These are phyloP conservation scores for Apis florea DNA, from an alignment of 1,140 invertebrate species.

Conservation along the genomic window DNA sequence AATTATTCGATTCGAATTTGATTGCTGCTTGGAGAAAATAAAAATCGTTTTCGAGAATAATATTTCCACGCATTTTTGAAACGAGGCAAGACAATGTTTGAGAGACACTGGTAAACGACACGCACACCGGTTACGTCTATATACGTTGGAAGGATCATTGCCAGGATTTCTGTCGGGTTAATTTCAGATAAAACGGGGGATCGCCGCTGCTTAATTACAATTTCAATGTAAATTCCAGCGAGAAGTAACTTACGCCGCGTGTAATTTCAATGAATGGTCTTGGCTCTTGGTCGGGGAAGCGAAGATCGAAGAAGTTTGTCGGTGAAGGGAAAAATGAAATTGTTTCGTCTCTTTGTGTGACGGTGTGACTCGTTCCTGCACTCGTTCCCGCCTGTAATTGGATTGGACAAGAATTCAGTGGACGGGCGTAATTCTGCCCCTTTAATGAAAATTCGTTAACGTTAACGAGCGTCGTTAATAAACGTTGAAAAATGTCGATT, in stretches of 20 bases:
- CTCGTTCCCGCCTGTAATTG: conserved; percentile 28
- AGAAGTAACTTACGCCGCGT: conserved; percentile 50
- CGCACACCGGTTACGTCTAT: conserved; percentile 37
- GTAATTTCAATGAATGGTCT: conserved; percentile 50
- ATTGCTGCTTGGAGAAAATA: too few relatives aligned
- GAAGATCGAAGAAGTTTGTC: conserved; percentile 14
- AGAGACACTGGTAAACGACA: conserved; percentile 13
- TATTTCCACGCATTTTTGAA: too few relatives aligned
- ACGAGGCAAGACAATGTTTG: neutral
- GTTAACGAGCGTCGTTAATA: conserved; percentile 17
- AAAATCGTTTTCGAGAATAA: too few relatives aligned
- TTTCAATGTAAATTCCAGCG: conserved; percentile 51
- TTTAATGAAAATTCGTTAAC: conserved; percentile 40
- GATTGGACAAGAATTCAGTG: conserved; percentile 36
- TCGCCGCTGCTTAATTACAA: conserved; percentile 52
- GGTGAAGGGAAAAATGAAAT: conserved; percentile 42
- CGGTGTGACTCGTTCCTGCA: neutral
- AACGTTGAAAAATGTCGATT: conserved; percentile 30
- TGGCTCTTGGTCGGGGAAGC: too few relatives aligned
- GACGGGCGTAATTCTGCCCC: conserved; percentile 24
- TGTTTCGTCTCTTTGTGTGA: conserved; percentile 13
- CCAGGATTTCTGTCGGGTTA: conserved; percentile 39
- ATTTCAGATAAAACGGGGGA: conserved; percentile 49
- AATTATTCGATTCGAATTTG: too few relatives aligned
- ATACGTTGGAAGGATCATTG: neutral